Evolutionary conservation across 2,888 invertebrate genomes (phyloP).

Genomic region (Stramonita haemastoma): DNA sequence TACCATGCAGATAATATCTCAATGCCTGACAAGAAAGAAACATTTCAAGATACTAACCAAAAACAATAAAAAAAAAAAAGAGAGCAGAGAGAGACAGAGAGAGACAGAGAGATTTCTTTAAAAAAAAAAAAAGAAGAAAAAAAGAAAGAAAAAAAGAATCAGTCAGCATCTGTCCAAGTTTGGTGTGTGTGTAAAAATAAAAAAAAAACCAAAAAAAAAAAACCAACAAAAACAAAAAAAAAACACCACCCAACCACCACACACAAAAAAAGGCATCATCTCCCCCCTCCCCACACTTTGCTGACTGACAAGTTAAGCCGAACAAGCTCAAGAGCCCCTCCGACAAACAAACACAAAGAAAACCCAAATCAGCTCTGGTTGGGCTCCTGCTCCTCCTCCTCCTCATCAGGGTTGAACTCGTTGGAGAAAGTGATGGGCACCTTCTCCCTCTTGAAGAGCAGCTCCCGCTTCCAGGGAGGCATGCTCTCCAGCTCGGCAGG

Average conservation of each 20-base stretch:
- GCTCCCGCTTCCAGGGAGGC: slow-evolving; percentile 67
- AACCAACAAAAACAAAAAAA: neutral
- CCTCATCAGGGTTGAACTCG: slow-evolving; percentile 55
- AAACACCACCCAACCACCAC: neutral
- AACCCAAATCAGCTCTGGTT: slow-evolving; percentile 36
- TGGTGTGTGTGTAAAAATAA: too few species aligned
- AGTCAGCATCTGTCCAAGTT: too few species aligned
- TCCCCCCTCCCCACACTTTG: neutral
- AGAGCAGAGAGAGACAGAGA: too few species aligned
- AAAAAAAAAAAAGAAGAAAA: neutral
- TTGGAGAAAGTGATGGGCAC: slow-evolving; percentile 56
- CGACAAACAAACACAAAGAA: neutral
- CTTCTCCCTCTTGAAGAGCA: slow-evolving; percentile 60
- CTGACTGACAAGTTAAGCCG: too few species aligned
- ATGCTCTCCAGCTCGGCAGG: slow-evolving; percentile 62
- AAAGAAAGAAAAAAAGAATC: neutral
- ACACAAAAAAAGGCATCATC: neutral
- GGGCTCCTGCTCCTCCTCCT: slow-evolving; percentile 31
- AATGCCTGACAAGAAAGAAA: neutral
- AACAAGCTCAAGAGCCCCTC: too few species aligned
- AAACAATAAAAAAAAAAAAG: too few species aligned
- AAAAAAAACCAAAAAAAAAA: too few species aligned
- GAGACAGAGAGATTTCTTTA: too few species aligned
- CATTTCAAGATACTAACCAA: too few species aligned
- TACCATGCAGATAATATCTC: neutral